These are phyloP conservation scores for Polymixis flavicincta DNA, from an alignment of 2,888 invertebrate genomes.

Conservation along the genomic window DNA sequence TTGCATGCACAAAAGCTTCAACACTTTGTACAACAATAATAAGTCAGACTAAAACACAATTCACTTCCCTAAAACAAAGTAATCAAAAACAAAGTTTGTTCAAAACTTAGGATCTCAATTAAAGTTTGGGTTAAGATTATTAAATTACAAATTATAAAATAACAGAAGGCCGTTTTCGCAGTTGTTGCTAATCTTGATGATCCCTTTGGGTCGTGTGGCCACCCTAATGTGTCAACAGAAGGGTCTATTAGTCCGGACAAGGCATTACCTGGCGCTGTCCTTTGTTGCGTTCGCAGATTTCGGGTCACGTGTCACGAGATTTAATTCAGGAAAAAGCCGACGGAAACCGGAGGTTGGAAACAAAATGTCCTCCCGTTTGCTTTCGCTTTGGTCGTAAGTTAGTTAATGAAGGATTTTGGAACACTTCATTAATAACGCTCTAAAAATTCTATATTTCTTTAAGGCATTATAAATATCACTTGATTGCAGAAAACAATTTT, in stretches of 20 bases:
- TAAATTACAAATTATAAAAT: constrained; percentile 57
- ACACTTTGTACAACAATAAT: constrained; percentile 23
- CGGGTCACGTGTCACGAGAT: constrained; percentile 57
- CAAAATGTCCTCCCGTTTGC: constrained; percentile 35
- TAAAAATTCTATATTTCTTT: neutral
- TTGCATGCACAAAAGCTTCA: constrained; percentile 23
- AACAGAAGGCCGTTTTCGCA: constrained; percentile 35
- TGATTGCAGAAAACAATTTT: neutral
- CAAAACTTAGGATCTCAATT: constrained; percentile 50
- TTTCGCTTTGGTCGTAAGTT: constrained; percentile 20
- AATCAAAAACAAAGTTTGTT: constrained; percentile 52
- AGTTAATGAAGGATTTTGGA: constrained; percentile 29
- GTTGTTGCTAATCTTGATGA: constrained; percentile 71
- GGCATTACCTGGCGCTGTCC: constrained; percentile 61
- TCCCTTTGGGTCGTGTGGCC: constrained; percentile 67
- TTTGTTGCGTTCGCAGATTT: constrained; percentile 62
- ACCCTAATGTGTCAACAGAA: constrained; percentile 67
- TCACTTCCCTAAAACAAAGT: constrained; percentile 36
- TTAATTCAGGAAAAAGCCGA: constrained; percentile 48
- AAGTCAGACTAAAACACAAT: constrained; percentile 31
- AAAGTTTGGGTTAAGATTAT: constrained; percentile 50
- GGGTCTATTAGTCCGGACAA: constrained; percentile 61
- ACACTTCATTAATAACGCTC: constrained; percentile 1
- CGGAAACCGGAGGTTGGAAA: constrained; percentile 35
- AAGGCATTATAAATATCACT: neutral